Conservation (phyloP, 2,888 invertebrate species). For the Cerastis leucographa region DNA sequence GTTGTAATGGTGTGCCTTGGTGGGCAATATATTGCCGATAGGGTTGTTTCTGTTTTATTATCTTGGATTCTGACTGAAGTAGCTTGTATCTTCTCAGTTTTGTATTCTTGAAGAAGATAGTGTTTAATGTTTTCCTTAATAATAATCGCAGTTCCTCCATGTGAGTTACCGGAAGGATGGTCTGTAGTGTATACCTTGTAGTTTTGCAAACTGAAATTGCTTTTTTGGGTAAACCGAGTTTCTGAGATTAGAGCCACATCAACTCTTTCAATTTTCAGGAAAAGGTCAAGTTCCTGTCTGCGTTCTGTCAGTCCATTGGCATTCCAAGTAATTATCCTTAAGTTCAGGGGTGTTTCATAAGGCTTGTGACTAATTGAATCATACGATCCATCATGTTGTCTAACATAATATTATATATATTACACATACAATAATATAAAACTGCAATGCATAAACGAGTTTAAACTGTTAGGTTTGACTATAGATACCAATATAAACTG, state of each 20-base stretch:
- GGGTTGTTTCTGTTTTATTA: neutral
- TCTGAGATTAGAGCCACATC: conserved; percentile 10
- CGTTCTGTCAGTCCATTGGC: conserved; percentile 11
- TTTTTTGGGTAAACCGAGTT: neutral
- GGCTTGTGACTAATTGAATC: neutral
- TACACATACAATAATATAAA: no score
- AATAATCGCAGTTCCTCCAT: conserved; percentile 11
- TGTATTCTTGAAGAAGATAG: neutral
- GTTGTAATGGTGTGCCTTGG: neutral
- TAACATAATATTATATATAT: conserved; percentile 9
- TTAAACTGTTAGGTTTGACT: no score
- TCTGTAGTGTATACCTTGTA: conserved; percentile 7
- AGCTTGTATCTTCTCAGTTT: conserved; percentile 13
- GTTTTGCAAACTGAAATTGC: neutral
- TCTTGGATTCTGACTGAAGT: neutral
- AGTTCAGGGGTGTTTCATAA: neutral
- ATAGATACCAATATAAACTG: no score
- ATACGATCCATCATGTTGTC: conserved; percentile 15
- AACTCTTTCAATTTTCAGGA: neutral
- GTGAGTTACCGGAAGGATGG: conserved; percentile 15
- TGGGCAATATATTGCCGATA: conserved; percentile 2
- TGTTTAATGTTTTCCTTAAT: conserved; percentile 7
- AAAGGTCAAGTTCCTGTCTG: conserved; percentile 8
- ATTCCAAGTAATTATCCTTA: conserved; percentile 9
- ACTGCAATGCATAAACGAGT: no score